These are phyloP conservation scores for Heliconius cydno DNA, from an alignment of 2,888 invertebrate genomes.

Conservation along the genomic window DNA sequence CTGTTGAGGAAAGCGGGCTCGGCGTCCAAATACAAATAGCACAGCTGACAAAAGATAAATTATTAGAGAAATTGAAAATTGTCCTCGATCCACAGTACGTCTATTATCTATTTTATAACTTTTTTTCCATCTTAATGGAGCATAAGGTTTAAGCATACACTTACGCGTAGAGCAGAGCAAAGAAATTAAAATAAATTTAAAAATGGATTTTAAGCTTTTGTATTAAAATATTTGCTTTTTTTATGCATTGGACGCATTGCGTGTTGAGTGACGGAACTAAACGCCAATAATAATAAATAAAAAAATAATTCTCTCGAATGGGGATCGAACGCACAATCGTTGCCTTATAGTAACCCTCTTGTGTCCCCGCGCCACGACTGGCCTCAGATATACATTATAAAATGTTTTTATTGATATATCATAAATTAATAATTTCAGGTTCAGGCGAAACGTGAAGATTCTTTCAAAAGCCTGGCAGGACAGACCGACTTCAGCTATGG, in stretches of 20 bases:
- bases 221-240: no score
- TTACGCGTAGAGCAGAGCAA: neutral
- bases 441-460: conserved; percentile 70
- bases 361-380: no score
- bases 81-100: conserved; percentile 80
- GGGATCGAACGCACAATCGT: no score
- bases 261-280: neutral
- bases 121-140: neutral
- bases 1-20: conserved; percentile 79
- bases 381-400: neutral
- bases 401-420: neutral
- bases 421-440: conserved; percentile 58
- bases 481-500: conserved; percentile 82
- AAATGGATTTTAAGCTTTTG: no score
- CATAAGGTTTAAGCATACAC: neutral
- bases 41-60: conserved; percentile 74
- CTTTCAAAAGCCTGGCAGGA: conserved; percentile 83
- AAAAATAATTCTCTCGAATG: no score
- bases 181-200: no score
- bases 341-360: no score
- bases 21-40: conserved; percentile 73
- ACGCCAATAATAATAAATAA: neutral
- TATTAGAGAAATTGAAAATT: conserved; percentile 74
- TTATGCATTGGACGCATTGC: neutral
- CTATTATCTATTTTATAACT: neutral